These are phyloP conservation scores for Gastracanthus pulcherrimus DNA, from an alignment of 2,888 invertebrate species.

Conservation along the genomic window DNA sequence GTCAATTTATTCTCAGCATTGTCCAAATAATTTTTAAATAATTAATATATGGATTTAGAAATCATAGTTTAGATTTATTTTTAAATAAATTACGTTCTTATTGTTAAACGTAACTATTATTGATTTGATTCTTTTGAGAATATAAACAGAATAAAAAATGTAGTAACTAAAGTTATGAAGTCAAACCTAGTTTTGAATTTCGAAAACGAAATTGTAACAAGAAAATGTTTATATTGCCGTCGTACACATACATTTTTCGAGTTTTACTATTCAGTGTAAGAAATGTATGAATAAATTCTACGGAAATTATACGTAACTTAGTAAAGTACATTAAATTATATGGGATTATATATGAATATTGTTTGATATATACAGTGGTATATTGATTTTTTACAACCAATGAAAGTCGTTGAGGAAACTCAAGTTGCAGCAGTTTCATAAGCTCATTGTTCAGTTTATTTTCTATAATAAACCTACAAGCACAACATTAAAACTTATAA, in stretches of 20 bases:
- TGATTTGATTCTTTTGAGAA: neutral
- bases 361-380: neutral
- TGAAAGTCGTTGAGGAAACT: neutral
- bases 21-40: neutral
- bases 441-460: neutral
- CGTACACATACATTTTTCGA: neutral
- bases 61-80: neutral
- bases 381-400: neutral
- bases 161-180: neutral
- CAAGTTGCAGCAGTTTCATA: neutral
- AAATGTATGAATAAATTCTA: slow-evolving; percentile 1
- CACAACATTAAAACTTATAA: neutral
- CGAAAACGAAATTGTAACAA: neutral
- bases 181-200: neutral
- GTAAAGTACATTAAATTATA: neutral
- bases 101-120: neutral
- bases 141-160: neutral
- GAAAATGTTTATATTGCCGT: neutral
- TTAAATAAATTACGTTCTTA: neutral
- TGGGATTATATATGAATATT: neutral
- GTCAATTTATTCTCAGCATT: neutral
- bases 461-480: neutral
- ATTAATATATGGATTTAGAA: neutral
- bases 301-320: slow-evolving; percentile 15
- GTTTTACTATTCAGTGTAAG: neutral